Conservation (phyloP, 2,113 vertebrate genomes). For the Pithys albifrons region DNA sequence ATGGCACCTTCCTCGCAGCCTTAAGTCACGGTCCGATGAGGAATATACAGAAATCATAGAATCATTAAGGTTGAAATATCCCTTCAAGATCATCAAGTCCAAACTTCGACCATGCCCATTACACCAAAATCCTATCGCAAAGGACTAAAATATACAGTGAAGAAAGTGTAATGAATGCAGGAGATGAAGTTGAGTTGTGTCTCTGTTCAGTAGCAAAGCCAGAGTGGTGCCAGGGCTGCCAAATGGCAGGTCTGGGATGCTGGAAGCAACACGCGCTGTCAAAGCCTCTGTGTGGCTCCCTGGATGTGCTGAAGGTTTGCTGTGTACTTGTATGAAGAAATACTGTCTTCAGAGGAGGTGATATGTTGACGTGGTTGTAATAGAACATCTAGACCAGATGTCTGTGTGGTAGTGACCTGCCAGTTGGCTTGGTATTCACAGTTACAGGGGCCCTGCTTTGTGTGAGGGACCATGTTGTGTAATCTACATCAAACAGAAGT, state of each 20-base stretch:
- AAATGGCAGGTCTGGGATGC: fast-evolving
- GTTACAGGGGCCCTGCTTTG: fast-evolving
- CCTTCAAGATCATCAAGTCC: neutral
- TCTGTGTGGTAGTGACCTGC: neutral
- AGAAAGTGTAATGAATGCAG: neutral
- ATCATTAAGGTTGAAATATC: neutral
- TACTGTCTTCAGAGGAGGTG: neutral
- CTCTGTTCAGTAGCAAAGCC: neutral
- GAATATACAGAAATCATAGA: neutral
- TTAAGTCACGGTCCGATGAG: fast-evolving
- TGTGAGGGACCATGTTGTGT: fast-evolving
- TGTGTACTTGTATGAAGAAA: neutral
- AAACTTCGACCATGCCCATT: no score
- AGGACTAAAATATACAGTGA: neutral
- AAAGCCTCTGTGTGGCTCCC: no score
- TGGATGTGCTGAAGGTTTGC: neutral
- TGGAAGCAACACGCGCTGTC: fast-evolving
- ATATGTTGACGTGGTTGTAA: neutral
- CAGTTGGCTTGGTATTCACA: neutral
- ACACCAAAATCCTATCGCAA: neutral
- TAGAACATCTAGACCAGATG: neutral
- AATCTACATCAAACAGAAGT: neutral
- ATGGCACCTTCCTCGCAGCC: fast-evolving
- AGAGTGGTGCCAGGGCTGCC: fast-evolving
- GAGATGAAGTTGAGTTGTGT: neutral